phyloP scores from a whole-genome alignment of 2,113 vertebrate species.

The Theristicus caerulescens region DNA sequence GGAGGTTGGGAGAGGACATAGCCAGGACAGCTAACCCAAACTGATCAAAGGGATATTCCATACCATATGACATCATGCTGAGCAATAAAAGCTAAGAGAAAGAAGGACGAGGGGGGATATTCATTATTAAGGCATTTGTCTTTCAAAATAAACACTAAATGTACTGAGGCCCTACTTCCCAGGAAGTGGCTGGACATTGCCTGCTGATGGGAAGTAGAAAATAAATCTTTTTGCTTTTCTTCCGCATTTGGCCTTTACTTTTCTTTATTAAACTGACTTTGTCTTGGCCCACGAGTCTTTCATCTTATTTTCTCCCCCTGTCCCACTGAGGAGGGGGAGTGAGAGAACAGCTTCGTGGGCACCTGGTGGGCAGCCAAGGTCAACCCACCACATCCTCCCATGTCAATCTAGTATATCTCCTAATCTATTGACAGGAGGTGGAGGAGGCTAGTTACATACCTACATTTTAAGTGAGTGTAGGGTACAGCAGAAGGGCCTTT shows the following conservation, averaged over 20 bases:
- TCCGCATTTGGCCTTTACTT: neutral
- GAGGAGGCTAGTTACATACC: neutral
- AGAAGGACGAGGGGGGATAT: neutral
- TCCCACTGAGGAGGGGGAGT: neutral
- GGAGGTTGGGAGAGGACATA: neutral
- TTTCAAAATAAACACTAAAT: neutral
- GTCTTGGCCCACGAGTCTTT: neutral
- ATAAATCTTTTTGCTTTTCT: neutral
- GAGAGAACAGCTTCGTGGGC: neutral
- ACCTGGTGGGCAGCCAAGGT: neutral
- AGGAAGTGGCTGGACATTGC: neutral
- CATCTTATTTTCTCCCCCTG: neutral
- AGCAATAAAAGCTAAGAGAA: neutral
- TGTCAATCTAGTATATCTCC: neutral
- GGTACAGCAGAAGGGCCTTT: neutral
- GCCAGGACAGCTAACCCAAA: neutral
- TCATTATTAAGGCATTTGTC: neutral
- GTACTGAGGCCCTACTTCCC: neutral
- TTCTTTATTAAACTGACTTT: neutral
- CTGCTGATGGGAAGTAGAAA: neutral
- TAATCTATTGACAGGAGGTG: neutral
- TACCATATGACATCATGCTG: neutral
- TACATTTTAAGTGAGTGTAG: neutral
- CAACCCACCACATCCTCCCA: neutral
- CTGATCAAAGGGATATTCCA: neutral